Conservation (phyloP, 2,113 vertebrate genomes). For the Acrocephalus arundinaceus region DNA sequence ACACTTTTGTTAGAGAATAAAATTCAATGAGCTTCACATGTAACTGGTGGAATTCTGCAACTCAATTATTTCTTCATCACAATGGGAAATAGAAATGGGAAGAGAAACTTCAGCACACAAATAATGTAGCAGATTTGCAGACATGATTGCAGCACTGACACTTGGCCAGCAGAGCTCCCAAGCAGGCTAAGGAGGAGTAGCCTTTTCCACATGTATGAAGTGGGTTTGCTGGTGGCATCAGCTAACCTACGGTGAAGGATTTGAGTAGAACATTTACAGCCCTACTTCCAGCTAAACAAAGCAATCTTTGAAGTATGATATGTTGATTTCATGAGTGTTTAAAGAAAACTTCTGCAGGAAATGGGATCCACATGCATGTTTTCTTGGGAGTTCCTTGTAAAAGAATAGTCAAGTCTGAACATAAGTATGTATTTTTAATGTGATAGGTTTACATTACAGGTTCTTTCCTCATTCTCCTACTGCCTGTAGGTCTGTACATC, state of each 20-base stretch:
- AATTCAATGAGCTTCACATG: constrained; percentile 22
- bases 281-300: neutral
- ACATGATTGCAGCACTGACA: neutral
- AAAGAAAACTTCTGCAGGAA: constrained; percentile 41
- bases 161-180: neutral
- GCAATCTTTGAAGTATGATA: neutral
- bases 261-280: neutral
- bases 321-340: neutral
- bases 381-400: constrained; percentile 9
- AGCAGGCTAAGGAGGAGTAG: neutral
- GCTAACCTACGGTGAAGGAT: neutral
- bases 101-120: constrained; percentile 14
- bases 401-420: constrained; percentile 20
- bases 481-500: neutral
- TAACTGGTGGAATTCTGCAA: neutral
- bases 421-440: neutral
- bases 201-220: constrained; percentile 17
- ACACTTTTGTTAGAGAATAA: neutral
- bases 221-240: neutral
- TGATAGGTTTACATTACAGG: neutral
- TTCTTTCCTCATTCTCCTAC: neutral
- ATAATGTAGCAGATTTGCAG: constrained; percentile 11
- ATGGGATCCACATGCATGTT: neutral
- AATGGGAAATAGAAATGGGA: neutral
- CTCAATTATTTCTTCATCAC: constrained; percentile 42